A percentile compares a stretch with the other conserved stretches of the same genome.
These are phyloP conservation scores for Amblyteles armatorius DNA, from an alignment of 2,888 invertebrate species.

Conservation along the genomic window DNA sequence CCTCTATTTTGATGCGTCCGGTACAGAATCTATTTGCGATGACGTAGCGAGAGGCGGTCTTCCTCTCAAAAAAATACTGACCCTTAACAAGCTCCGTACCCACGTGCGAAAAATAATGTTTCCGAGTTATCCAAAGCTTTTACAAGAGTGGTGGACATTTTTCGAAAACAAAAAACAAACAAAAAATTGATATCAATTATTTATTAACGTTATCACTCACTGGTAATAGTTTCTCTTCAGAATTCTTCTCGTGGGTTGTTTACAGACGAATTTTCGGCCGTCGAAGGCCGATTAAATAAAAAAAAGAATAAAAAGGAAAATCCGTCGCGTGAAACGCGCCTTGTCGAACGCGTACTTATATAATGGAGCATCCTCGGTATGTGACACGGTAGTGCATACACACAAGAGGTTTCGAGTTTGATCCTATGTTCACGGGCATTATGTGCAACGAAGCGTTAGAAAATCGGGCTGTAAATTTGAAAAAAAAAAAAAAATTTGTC, in stretches of 20 bases:
- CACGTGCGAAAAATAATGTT: not conserved
- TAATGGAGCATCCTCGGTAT: conserved; percentile 7
- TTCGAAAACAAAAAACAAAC: not conserved
- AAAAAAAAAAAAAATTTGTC: conserved; percentile 79
- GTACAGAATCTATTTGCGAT: not conserved
- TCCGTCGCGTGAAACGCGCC: conserved; percentile 51
- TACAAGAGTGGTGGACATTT: not conserved
- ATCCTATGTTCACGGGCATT: conserved; percentile 66
- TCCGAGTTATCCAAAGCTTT: not conserved
- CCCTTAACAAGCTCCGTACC: not conserved
- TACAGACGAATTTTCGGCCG: conserved; percentile 64
- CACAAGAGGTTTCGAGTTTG: conserved; percentile 21
- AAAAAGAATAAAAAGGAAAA: not conserved
- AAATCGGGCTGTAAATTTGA: conserved; percentile 74
- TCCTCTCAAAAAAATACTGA: not conserved
- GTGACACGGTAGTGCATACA: conserved; percentile 10
- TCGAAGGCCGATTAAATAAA: conserved; percentile 28
- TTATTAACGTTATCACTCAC: no score
- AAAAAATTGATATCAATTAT: no score
- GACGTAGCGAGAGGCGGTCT: not conserved
- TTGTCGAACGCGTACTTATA: conserved; percentile 43
- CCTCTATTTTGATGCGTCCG: conserved; percentile 17
- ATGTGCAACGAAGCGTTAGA: conserved; percentile 73
- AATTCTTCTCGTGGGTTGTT: conserved; percentile 45
- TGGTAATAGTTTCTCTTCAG: not conserved